phyloP scores from a whole-genome alignment of 2,113 vertebrate species.

The Himantopus leucocephalus region DNA sequence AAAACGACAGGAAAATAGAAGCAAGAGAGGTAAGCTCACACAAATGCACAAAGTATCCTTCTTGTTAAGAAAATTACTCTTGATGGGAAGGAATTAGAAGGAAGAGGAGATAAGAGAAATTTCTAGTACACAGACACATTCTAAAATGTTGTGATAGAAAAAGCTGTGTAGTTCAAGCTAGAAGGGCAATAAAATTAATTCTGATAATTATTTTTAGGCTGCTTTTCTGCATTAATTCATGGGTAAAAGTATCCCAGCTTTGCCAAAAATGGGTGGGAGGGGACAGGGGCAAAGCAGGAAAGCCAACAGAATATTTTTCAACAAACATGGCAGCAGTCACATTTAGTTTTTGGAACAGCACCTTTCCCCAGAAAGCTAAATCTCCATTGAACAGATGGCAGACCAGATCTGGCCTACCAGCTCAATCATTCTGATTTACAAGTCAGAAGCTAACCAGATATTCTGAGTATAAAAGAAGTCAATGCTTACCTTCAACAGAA shows the following conservation, averaged over 20 bases:
- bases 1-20: not conserved
- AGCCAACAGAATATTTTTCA: not conserved
- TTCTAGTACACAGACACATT: not conserved
- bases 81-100: not conserved
- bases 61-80: not conserved
- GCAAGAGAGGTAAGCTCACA: not conserved
- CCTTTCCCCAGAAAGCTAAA: not conserved
- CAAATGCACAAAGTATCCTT: not conserved
- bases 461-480: not conserved
- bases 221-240: not conserved
- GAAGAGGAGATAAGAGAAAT: not conserved
- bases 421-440: not conserved
- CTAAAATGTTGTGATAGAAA: not conserved
- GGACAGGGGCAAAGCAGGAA: not conserved
- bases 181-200: not conserved
- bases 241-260: not conserved
- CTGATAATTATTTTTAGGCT: not conserved
- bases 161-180: not conserved
- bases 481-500: constrained; percentile 90
- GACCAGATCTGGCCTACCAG: not conserved
- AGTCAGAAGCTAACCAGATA: not conserved
- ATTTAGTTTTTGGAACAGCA: not conserved
- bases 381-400: not conserved
- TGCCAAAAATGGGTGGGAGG: not conserved
- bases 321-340: not conserved